Percentiles rank a stretch among this genome's conserved stretches.
These are phyloP conservation scores for Vanessa cardui DNA, from an alignment of 2,888 invertebrate species.

Conservation along the genomic window DNA sequence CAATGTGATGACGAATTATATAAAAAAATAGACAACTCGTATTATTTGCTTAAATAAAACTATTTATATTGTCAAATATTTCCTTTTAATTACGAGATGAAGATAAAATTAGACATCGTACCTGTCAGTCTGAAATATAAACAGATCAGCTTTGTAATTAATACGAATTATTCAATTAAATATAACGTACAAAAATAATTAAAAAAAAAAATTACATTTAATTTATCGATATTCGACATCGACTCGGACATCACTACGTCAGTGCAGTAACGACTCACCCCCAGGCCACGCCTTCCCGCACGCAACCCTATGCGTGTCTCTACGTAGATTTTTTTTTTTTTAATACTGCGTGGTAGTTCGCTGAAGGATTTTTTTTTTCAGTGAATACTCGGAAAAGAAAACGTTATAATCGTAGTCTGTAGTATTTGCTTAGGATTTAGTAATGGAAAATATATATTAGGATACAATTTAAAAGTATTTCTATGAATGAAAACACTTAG, in stretches of 20 bases:
- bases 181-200: too few relatives aligned
- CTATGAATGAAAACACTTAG: too few relatives aligned
- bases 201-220: background rate
- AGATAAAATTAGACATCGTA: background rate
- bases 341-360: constrained; percentile 16
- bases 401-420: background rate
- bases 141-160: too few relatives aligned
- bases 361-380: constrained; percentile 15
- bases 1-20: too few relatives aligned
- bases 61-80: too few relatives aligned
- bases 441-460: too few relatives aligned
- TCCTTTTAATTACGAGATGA: too few relatives aligned
- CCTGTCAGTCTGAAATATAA: too few relatives aligned
- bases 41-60: background rate
- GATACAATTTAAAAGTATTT: too few relatives aligned
- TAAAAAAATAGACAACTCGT: too few relatives aligned
- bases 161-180: background rate
- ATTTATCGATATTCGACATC: constrained; percentile 43
- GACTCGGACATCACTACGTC: constrained; percentile 50
- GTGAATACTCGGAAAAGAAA: constrained; percentile 6
- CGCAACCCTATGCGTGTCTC: constrained; percentile 42
- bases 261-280: constrained; percentile 67
- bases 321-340: constrained; percentile 24
- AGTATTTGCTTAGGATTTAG: too few relatives aligned
- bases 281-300: constrained; percentile 44